Base-by-base conservation (phyloP, 1,140 invertebrate species). In the Neuroterus valhalla region DNA sequence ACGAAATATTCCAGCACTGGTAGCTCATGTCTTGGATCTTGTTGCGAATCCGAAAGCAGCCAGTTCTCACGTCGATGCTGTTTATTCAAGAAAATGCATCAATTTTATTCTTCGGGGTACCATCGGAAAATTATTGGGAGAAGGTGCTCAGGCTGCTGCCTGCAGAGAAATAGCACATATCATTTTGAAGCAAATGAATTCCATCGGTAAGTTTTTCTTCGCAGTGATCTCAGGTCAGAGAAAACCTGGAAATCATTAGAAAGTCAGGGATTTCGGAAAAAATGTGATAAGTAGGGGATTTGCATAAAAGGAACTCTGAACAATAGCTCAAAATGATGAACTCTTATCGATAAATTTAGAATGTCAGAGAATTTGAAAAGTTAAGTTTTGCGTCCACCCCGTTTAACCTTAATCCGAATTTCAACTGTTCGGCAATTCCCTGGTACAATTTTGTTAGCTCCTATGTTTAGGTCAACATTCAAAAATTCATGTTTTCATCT, bases 1-100 rank as follows among this genome's bases (percentile, higher is more conserved):
- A 90, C 93, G 96, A 43, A 98, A 99, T 85, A 92, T 99, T 79
- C 94, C 93, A 55, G 91, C 93, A 0, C 94, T 99, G 80, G 89
- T 99, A 12, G 93, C 93, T 15, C 98, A 99, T 88, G 93, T 99
- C 4, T 88, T 99, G 43, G 97, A 99, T 81, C 89, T 99, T 72
- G 97, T 98, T 0, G 95, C 96, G 0, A 97, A 96, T 91, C 97
- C 97, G 1, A 98, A 97, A 90, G 96, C 97, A 14, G 96, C 97
- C 0, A 96, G 95, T 12, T 97, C 97, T 0, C 98, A 99, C 86
- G 96, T 99, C 6, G 98, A 99, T 90, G 97, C 97, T 42, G 97
- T 99, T 3, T 99, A 99, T 89, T 98, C 98, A 0, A 92, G 98
- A 77, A 98, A 99, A 90, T 99, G 98, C 88, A 96, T 99, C 55